Evolutionary conservation across 53 echinoderm and acorn worm genomes (phyloP).

Genomic region (Glandiceps talaboti): DNA sequence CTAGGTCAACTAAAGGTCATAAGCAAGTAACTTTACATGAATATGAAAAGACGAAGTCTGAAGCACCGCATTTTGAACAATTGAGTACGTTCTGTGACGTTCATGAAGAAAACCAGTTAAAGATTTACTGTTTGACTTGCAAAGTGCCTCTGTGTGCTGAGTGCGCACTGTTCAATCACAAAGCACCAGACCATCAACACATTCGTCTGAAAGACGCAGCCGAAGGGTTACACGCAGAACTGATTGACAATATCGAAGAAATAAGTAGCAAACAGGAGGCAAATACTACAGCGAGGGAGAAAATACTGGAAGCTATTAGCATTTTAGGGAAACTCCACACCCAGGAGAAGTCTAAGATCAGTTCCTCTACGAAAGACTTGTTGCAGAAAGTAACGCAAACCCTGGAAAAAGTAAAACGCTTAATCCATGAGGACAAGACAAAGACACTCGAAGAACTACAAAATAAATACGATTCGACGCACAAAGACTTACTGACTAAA

Average conservation of each 20-base stretch:
- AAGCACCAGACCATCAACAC: neutral
- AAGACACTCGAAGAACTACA: neutral
- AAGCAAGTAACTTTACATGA: neutral
- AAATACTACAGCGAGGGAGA: neutral
- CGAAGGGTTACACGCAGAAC: neutral
- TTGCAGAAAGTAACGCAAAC: neutral
- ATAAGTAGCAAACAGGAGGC: neutral
- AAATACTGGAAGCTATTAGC: neutral
- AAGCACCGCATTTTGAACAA: neutral
- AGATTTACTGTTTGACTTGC: neutral
- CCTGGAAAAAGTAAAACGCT: neutral
- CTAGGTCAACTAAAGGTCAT: neutral
- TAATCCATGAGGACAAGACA: neutral
- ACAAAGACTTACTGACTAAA: no score
- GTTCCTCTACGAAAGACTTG: neutral
- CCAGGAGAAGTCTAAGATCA: neutral
- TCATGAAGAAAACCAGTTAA: neutral
- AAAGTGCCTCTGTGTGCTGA: neutral
- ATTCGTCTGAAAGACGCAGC: neutral
- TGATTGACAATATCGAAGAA: neutral
- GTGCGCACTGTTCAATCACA: neutral
- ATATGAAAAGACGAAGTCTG: neutral
- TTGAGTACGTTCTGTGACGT: neutral
- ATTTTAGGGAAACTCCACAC: no score
- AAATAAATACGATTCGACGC: neutral